Evolutionary conservation across 2,797 vertebrate species (phyloP).

Genomic region (Macroramphosus scolopax): DNA sequence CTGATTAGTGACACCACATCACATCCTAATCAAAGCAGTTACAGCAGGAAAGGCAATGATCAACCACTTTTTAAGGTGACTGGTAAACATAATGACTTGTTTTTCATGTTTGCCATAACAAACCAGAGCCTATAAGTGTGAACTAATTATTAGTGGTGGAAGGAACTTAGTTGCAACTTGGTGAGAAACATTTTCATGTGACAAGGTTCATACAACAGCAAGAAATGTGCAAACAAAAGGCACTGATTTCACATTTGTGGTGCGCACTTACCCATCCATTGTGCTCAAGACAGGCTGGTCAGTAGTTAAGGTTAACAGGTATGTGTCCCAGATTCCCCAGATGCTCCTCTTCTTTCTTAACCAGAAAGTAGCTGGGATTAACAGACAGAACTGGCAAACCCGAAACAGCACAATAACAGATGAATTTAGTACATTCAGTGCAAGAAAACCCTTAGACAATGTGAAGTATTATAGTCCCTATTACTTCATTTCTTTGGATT

Average conservation of each 20-base stretch:
- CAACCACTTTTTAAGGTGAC: conserved; percentile 3
- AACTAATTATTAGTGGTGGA: too few relatives aligned
- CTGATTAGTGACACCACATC: conserved; percentile 31
- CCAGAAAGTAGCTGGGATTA: conserved; percentile 8
- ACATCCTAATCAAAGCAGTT: conserved; percentile 30
- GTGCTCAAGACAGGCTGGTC: conserved; percentile 5
- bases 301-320: conserved; percentile 10
- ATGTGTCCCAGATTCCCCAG: conserved; percentile 9
- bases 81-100: conserved; percentile 10
- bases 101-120: conserved; percentile 2
- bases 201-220: too few relatives aligned
- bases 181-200: too few relatives aligned
- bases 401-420: neutral
- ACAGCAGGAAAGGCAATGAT: conserved; percentile 2
- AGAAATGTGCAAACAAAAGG: neutral
- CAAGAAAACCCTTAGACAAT: too few relatives aligned
- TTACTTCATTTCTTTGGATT: neutral
- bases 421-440: neutral
- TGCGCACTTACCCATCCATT: conserved; percentile 59
- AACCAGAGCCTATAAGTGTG: neutral
- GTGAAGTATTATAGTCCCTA: too few relatives aligned
- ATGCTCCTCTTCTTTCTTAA: conserved; percentile 16
- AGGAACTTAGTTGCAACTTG: too few relatives aligned
- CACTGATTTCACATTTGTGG: neutral
- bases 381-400: neutral